phyloP scores from a whole-genome alignment of 1,140 invertebrate genomes.

The Tetragnatha versicolor region DNA sequence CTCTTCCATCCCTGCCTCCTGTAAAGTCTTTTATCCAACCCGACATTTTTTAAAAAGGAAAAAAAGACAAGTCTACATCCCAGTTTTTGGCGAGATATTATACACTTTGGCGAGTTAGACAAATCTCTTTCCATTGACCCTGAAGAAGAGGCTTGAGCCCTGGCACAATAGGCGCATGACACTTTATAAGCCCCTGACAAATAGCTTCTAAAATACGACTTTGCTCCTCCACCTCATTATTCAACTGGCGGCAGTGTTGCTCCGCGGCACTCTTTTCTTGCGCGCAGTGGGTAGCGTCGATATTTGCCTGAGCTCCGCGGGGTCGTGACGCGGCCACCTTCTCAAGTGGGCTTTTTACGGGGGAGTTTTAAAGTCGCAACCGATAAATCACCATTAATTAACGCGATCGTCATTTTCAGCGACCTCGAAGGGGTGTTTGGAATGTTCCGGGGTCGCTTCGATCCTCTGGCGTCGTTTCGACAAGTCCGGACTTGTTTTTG shows the following conservation, averaged over 20 bases:
- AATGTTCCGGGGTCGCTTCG: too few relatives aligned
- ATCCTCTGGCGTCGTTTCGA: too few relatives aligned
- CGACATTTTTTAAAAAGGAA: conserved; percentile 4
- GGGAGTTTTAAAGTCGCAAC: too few relatives aligned
- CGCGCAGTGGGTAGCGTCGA: conserved; percentile 12
- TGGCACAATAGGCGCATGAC: conserved; percentile 47
- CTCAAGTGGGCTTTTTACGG: neutral
- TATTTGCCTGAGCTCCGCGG: neutral
- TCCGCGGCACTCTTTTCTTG: conserved; percentile 6
- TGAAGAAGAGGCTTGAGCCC: conserved; percentile 32
- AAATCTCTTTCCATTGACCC: conserved; percentile 55
- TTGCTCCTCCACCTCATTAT: conserved; percentile 48
- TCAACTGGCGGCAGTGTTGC: conserved; percentile 50
- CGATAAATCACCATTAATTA: too few relatives aligned
- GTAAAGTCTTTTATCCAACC: conserved; percentile 8
- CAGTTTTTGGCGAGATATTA: conserved; percentile 45
- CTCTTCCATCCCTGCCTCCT: neutral
- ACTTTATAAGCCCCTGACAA: conserved; percentile 54
- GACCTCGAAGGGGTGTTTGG: too few relatives aligned
- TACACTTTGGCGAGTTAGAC: conserved; percentile 54
- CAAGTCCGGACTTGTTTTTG: too few relatives aligned
- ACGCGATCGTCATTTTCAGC: too few relatives aligned
- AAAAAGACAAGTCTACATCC: conserved; percentile 21
- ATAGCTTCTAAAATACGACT: conserved; percentile 54
- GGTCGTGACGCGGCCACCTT: neutral